Conservation (phyloP, 2,113 vertebrate genomes). For the Oncorhynchus gorbuscha region DNA sequence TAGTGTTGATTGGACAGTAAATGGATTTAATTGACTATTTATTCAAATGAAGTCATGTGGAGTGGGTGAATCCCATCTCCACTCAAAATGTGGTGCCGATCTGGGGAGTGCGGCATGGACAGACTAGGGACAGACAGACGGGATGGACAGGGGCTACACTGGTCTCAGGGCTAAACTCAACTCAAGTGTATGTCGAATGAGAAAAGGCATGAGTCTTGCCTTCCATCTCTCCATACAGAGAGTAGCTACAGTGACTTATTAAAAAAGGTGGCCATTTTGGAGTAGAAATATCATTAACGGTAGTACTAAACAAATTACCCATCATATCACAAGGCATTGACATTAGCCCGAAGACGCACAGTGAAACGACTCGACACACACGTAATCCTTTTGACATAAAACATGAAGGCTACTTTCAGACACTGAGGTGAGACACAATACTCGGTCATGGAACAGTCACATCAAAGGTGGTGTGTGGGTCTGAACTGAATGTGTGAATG, state of each 20-base stretch:
- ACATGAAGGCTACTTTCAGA: background rate
- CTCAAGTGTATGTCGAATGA: slow-evolving; percentile 16
- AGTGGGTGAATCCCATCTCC: slow-evolving; percentile 32
- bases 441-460: background rate
- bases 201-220: background rate
- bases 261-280: background rate
- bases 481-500: slow-evolving; percentile 26
- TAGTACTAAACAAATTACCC: background rate
- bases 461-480: background rate
- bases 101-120: slow-evolving; percentile 1
- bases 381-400: too few relatives aligned
- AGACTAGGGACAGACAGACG: background rate
- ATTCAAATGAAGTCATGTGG: background rate
- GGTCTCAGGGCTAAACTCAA: slow-evolving; percentile 35
- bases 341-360: slow-evolving; percentile 29
- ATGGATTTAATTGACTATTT: background rate
- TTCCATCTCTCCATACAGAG: too few relatives aligned
- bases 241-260: too few relatives aligned
- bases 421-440: background rate
- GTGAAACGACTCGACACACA: background rate
- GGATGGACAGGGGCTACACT: slow-evolving; percentile 18
- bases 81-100: slow-evolving; percentile 18
- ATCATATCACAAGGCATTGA: slow-evolving; percentile 28
- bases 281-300: background rate
- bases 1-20: too few relatives aligned